Evolutionary conservation across 2,888 invertebrate species (phyloP), one percentile per base, ranked within the genome.

Genomic region (Drosophila pseudotakahashii): DNA sequence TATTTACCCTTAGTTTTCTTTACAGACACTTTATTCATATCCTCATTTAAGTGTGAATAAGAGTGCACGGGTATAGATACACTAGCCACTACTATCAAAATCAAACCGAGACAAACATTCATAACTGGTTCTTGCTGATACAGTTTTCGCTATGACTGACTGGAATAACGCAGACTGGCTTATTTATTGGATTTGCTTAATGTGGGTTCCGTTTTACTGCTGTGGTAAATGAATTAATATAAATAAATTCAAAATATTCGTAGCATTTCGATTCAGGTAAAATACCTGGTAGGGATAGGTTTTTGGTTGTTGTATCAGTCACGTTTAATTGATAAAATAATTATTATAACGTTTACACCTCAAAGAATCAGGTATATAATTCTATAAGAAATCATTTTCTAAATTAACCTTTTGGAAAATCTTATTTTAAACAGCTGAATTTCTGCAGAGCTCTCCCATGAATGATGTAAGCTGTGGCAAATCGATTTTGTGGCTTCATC

Each of bases 401-500:
- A 45, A 10, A 16, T 47, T 1, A 47, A 14, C 1, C 5, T n/a
- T 23, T n/a, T 14, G 10, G 14, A 10, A 11, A 44, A n/a, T 4
- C 11, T 11, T 4, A 23, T 32, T 32, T 5, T 13, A 36, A 16
- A 10, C 39, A 16, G n/a, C n/a, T 26, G 14, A 53, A 44, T 53
- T 23, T 42, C 37, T 36, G 3, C n/a, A 11, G 39, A 23, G 19
- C 41, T 37, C 47, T 37, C 32, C n/a, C 19, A 19, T 48, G 30
- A 30, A 48, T 73, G 70, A 70, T 50, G 52, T 47, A 72, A 54
- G 69, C 73, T 64, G 34, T 70, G 42, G 53, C 42, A 73, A 70
- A 70, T 70, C 64, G 73, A 41, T 71, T 64, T 63, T 63, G 73
- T 73, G 48, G 54, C 64, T 70, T 73, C 66, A 70, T 63, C 50